Evolutionary conservation across 2,797 vertebrate genomes (phyloP).

Genomic region (Eospalax fontanierii): DNA sequence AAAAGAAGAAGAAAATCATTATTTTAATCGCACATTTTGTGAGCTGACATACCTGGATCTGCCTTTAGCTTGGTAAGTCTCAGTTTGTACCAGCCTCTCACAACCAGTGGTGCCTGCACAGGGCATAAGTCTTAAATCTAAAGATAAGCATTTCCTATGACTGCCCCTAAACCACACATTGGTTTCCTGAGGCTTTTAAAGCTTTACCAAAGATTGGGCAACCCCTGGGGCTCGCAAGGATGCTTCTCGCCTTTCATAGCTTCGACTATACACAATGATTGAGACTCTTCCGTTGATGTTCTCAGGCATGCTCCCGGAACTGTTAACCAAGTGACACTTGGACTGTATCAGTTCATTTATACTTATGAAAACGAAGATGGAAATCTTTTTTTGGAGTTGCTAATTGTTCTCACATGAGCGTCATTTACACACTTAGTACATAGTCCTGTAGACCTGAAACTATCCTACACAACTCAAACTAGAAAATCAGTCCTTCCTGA

Average conservation of each 20-base stretch:
- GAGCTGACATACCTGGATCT: not conserved
- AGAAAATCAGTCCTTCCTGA: constrained; percentile 10
- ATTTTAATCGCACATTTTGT: not conserved
- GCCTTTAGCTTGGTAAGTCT: not conserved
- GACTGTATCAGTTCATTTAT: not conserved
- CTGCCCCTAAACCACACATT: not conserved
- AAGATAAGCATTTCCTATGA: not conserved
- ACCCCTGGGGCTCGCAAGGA: not conserved
- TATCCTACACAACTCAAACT: not conserved
- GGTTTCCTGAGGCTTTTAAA: not conserved
- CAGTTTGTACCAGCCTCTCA: not conserved
- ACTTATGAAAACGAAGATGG: not conserved
- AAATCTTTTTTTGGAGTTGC: not conserved
- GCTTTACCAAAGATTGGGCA: not conserved
- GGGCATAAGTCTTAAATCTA: not conserved
- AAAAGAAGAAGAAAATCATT: not conserved
- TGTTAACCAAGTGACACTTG: not conserved
- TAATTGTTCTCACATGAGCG: not conserved
- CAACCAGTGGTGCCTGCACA: not conserved
- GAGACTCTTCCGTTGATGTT: not conserved
- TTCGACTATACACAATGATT: not conserved
- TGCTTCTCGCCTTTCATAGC: not conserved
- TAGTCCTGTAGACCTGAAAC: not conserved
- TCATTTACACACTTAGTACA: not conserved
- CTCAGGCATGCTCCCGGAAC: not conserved